phyloP scores from a whole-genome alignment of 2,113 vertebrate species.

The Xyrauchen texanus region DNA sequence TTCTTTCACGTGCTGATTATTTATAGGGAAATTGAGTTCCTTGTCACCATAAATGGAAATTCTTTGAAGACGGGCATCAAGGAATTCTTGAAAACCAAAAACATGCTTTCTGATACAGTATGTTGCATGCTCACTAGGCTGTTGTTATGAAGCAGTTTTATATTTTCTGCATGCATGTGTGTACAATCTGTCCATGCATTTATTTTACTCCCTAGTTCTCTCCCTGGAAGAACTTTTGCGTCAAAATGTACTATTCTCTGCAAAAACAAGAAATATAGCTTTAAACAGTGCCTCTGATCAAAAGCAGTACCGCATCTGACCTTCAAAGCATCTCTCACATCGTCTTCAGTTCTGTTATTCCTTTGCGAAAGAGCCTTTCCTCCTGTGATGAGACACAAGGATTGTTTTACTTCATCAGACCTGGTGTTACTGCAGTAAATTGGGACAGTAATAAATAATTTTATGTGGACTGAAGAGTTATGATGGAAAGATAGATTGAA shows the following conservation, averaged over 20 bases:
- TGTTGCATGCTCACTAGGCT: too few relatives aligned
- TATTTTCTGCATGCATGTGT: not conserved
- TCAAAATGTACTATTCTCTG: not conserved
- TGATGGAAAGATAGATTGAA: not conserved
- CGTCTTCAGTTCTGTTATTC: not conserved
- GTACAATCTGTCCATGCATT: too few relatives aligned
- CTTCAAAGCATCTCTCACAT: slow-evolving; percentile 16
- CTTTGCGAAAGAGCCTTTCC: not conserved
- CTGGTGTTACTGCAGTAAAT: slow-evolving; percentile 12
- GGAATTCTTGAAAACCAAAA: too few relatives aligned
- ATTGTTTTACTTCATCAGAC: slow-evolving; percentile 5
- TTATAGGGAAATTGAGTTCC: too few relatives aligned
- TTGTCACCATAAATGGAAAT: too few relatives aligned
- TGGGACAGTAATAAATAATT: not conserved
- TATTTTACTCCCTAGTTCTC: not conserved
- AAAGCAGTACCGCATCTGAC: slow-evolving; percentile 12
- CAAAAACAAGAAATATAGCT: slow-evolving; percentile 1
- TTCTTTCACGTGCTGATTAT: too few relatives aligned
- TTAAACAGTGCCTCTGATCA: slow-evolving; percentile 26
- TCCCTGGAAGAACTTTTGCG: not conserved
- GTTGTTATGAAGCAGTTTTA: too few relatives aligned
- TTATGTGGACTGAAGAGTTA: not conserved
- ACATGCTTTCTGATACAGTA: too few relatives aligned
- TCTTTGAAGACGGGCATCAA: too few relatives aligned
- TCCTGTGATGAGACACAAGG: not conserved